These are phyloP conservation scores for Drosophila persimilis DNA, from an alignment of 1,140 invertebrate genomes.

Conservation along the genomic window DNA sequence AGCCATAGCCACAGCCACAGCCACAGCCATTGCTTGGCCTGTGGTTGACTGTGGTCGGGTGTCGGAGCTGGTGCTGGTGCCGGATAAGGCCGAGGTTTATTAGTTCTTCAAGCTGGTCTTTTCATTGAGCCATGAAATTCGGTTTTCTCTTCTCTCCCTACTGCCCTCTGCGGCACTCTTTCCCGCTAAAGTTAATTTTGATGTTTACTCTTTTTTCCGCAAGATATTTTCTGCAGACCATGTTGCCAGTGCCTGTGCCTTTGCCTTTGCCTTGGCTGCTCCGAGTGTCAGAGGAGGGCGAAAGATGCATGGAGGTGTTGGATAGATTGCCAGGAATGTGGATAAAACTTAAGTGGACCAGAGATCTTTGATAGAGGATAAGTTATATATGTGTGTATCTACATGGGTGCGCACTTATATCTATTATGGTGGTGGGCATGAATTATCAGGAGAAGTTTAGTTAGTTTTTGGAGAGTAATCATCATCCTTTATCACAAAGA, in stretches of 20 bases:
- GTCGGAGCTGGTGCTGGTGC: slow-evolving; percentile 19
- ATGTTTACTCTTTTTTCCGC: slow-evolving; percentile 50
- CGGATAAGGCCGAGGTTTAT: slow-evolving; percentile 48
- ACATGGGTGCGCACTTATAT: too few species aligned
- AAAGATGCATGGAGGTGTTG: slow-evolving; percentile 24
- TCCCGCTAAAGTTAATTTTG: slow-evolving; percentile 42
- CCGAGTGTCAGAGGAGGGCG: slow-evolving; percentile 3
- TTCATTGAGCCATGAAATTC: slow-evolving; percentile 73
- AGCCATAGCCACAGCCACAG: slow-evolving; percentile 6
- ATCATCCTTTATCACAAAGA: slow-evolving; percentile 9
- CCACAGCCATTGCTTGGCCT: not conserved
- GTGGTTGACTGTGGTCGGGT: slow-evolving; percentile 32
- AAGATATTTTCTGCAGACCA: slow-evolving; percentile 46
- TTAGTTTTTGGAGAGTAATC: slow-evolving; percentile 27
- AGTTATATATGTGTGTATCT: too few species aligned
- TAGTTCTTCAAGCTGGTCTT: slow-evolving; percentile 64
- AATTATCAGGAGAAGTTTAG: slow-evolving; percentile 4
- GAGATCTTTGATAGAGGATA: too few species aligned
- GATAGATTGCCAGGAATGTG: slow-evolving; percentile 45
- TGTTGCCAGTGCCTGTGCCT: slow-evolving; percentile 1
- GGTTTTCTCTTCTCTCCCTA: slow-evolving; percentile 39
- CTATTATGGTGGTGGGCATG: too few species aligned
- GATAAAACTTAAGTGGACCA: slow-evolving; percentile 34
- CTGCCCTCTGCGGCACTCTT: not conserved
- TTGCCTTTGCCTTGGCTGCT: not conserved